phyloP scores from a whole-genome alignment of 2,888 invertebrate genomes.

The Drosophila kuntzei region DNA sequence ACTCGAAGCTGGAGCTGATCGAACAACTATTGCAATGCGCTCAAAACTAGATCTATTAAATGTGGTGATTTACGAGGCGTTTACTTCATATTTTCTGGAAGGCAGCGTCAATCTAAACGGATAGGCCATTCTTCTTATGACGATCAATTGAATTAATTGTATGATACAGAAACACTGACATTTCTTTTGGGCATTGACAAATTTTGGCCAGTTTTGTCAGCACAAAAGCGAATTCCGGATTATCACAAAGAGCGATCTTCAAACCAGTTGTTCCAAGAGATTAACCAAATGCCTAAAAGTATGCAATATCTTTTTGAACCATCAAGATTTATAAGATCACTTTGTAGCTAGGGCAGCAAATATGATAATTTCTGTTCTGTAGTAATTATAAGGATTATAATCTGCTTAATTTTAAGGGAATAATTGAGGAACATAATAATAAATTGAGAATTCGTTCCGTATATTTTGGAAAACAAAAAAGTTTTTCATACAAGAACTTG shows the following conservation, averaged over 20 bases:
- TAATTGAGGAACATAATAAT: too few species aligned
- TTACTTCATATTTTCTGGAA: slow-evolving; percentile 64
- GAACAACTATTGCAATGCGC: slow-evolving; percentile 42
- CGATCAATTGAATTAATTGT: slow-evolving; percentile 44
- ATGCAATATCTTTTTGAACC: slow-evolving; percentile 15
- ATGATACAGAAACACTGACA: slow-evolving; percentile 36
- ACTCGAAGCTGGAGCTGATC: slow-evolving; percentile 20
- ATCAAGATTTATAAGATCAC: neutral
- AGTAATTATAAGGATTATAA: too few species aligned
- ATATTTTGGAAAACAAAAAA: too few species aligned
- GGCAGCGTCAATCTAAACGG: slow-evolving; percentile 10
- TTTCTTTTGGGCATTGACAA: slow-evolving; percentile 25
- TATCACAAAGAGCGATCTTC: neutral
- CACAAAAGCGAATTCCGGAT: slow-evolving; percentile 1
- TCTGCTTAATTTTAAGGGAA: too few species aligned
- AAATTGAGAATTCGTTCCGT: too few species aligned
- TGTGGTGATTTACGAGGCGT: slow-evolving; percentile 58
- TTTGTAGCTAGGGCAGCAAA: neutral
- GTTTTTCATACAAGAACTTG: too few species aligned
- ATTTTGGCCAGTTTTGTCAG: slow-evolving; percentile 20
- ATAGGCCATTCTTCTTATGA: slow-evolving; percentile 40
- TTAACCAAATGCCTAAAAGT: slow-evolving; percentile 42
- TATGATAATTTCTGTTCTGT: too few species aligned
- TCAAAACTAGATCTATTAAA: slow-evolving; percentile 74
- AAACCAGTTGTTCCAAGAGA: slow-evolving; percentile 17